These are phyloP conservation scores for Plectrocnemia conspersa DNA, from an alignment of 1,140 invertebrate genomes.

Conservation along the genomic window DNA sequence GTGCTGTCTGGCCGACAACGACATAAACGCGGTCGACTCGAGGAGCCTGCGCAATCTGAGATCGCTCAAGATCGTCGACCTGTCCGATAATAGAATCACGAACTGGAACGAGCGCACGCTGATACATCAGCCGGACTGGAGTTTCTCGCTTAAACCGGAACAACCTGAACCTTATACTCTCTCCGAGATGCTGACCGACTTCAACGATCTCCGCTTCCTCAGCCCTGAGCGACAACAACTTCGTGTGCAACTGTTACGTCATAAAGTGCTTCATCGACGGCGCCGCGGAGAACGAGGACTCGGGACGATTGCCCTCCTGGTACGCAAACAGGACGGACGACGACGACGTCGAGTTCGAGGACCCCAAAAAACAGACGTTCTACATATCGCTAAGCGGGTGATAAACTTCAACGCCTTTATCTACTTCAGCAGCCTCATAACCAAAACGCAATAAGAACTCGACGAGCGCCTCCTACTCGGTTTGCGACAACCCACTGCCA, in stretches of 20 bases:
- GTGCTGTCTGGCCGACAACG: constrained; percentile 48
- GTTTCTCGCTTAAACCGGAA: constrained; percentile 42
- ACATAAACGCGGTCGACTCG: constrained; percentile 40
- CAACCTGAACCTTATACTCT: constrained; percentile 54
- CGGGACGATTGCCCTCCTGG: constrained; percentile 17
- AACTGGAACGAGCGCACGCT: constrained; percentile 49
- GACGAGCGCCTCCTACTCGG: background rate
- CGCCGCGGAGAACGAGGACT: constrained; percentile 38
- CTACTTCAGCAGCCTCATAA: constrained; percentile 21
- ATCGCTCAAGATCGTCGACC: constrained; percentile 48
- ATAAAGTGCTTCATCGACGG: constrained; percentile 49
- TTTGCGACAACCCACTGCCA: background rate
- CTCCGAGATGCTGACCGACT: constrained; percentile 49
- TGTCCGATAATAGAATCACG: constrained; percentile 49
- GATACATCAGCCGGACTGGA: too few relatives aligned
- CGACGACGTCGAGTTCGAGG: background rate
- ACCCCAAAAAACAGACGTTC: background rate
- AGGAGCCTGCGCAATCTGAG: constrained; percentile 37
- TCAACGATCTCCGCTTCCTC: constrained; percentile 41
- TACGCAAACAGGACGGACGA: constrained; percentile 5
- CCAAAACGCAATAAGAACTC: constrained; percentile 5
- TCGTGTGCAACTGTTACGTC: constrained; percentile 51
- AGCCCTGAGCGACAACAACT: constrained; percentile 49
- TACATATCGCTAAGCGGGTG: constrained; percentile 9
- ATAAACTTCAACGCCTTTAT: constrained; percentile 24